A percentile compares a stretch with the other conserved stretches of the same genome.
Evolutionary conservation across 2,113 vertebrate genomes (phyloP).

Genomic region (Scortum barcoo): DNA sequence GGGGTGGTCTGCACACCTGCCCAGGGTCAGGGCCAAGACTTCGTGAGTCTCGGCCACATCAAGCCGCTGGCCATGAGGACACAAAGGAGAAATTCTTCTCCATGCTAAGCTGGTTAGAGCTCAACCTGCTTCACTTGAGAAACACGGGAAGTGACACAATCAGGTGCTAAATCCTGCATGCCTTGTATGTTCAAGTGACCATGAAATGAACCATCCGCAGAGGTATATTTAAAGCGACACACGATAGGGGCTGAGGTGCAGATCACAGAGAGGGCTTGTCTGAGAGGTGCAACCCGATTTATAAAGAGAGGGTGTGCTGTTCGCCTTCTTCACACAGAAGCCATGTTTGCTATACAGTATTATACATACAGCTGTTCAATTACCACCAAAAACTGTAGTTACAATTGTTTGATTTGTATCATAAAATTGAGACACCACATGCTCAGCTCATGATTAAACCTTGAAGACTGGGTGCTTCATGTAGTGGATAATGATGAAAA

Average conservation of each 20-base stretch:
- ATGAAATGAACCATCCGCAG: slow-evolving; percentile 61
- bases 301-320: not conserved
- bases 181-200: slow-evolving; percentile 72
- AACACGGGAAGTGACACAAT: slow-evolving; percentile 66
- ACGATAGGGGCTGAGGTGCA: slow-evolving; percentile 36
- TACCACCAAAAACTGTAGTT: not conserved
- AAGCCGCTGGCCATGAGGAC: slow-evolving; percentile 12
- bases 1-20: slow-evolving; percentile 49
- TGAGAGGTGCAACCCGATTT: not conserved
- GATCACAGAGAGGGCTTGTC: slow-evolving; percentile 26
- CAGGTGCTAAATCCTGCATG: slow-evolving; percentile 54
- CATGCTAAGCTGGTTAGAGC: slow-evolving; percentile 36
- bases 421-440: no score
- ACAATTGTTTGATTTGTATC: not conserved
- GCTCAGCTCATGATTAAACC: no score
- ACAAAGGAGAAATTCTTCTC: slow-evolving; percentile 65
- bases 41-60: slow-evolving; percentile 13
- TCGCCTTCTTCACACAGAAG: slow-evolving; percentile 4
- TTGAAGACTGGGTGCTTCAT: no score
- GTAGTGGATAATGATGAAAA: no score
- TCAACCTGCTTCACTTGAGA: slow-evolving; percentile 52
- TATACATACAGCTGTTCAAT: no score
- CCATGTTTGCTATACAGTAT: not conserved
- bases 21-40: slow-evolving; percentile 47
- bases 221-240: slow-evolving; percentile 55